Percentiles rank a stretch among this genome's conserved stretches.
Evolutionary conservation across 2,113 vertebrate species (phyloP).

Genomic region (Apistogramma diplotaenia): DNA sequence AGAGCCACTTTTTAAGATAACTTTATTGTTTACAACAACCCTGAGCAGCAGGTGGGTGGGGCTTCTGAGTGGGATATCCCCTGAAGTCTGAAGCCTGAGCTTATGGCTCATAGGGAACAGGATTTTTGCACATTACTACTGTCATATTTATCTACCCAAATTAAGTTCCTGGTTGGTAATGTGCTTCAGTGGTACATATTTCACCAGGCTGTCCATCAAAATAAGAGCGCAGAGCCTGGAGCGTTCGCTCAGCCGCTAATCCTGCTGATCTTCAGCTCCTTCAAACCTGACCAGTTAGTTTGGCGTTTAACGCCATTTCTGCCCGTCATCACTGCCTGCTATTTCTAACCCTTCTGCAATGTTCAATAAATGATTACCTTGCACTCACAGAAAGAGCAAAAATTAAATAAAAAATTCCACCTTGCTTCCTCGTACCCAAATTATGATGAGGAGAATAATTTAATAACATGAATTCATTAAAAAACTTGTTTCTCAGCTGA

Average conservation of each 20-base stretch:
- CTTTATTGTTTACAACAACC: too few relatives aligned
- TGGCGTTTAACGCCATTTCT: neutral
- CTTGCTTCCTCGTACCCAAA: neutral
- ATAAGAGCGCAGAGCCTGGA: neutral
- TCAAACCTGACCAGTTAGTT: neutral
- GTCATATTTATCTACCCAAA: neutral
- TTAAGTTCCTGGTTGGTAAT: neutral
- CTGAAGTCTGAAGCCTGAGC: too few relatives aligned
- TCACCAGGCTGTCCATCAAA: neutral
- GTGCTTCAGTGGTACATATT: neutral
- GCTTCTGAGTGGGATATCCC: too few relatives aligned
- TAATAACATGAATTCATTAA: neutral
- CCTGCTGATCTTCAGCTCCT: neutral
- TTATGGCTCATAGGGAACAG: too few relatives aligned
- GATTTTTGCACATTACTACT: neutral
- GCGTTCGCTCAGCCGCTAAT: neutral
- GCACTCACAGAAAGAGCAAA: neutral
- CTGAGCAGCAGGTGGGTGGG: too few relatives aligned
- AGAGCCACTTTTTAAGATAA: neutral
- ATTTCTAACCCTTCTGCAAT: neutral
- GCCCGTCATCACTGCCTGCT: neutral
- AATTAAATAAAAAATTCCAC: neutral
- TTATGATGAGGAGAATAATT: neutral
- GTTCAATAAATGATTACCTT: neutral
- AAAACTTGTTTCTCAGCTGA: neutral